Base-by-base conservation (phyloP, 2,888 invertebrate species). In the Drosophila paramelanica region DNA sequence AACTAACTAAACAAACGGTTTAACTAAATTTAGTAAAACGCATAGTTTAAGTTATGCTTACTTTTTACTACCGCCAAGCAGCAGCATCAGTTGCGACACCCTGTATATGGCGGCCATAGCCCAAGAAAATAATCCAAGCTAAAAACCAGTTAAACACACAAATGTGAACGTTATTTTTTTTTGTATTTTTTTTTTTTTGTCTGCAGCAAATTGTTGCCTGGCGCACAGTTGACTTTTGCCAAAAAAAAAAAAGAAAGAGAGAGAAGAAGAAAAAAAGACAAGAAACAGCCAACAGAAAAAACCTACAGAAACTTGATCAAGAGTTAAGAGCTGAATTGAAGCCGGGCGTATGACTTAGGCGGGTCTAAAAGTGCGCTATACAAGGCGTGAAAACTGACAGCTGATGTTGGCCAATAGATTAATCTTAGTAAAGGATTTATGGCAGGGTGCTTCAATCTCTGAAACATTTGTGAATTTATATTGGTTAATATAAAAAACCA, bases 61-160 rank as follows among this genome's bases (percentile, higher is more conserved):
- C 17, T 36, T 27, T 11, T n/a, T 11, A 20, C 6, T 4, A 11
- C 5, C 3, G n/a, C 23, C n/a, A 0, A 2, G 1, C 33, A 13
- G 17, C 8, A 31, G 13, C 23, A 11, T 7, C 2, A 6, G 45
- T 8, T 14, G 23, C 10, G 41, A 8, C 74, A 79, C 70, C 77
- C 66, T 82, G 65, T 77, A 58, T 76, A 3, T 33, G 51, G 31
- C 49, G 5, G 53, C 51, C 64, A 56, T 59, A 70, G 50, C 61
- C 42, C 42, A 27, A 67, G 49, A 69, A 73, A 59, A 68, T 62
- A 23, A 50, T 49, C 59, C 58, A 65, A 77, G 52, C 65, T 41
- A 59, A 74, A 88, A 85, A 87, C 88, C 79, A 88, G 88, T 88
- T 89, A 68, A 77, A 43, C 77, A 74, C 78, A 73, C 71, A 85